Base-by-base conservation (phyloP, 1,140 invertebrate species). In the Leguminivora glycinivorella region DNA sequence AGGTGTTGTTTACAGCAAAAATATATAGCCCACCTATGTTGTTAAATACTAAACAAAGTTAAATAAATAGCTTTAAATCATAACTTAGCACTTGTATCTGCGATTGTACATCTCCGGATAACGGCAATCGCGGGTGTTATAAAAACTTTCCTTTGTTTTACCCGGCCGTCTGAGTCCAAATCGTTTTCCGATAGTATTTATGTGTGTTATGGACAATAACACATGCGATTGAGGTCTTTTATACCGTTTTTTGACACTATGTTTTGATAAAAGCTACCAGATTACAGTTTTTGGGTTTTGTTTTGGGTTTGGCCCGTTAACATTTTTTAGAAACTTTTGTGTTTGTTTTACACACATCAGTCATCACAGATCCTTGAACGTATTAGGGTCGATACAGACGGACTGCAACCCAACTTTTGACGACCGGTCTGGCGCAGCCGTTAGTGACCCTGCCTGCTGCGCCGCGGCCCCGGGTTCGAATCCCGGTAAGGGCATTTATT, bases 141-240 rank as follows among this genome's bases (percentile, higher is more conserved):
- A 86, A 83, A 87, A 87, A 85, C 73, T 85, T 85, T 84, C 82
- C 76, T 85, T 87, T 83, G 82, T 86, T 85, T 88, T 80, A 84
- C 75, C 77, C 75, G 56, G 76, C 75, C 77, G 81, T 81, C 82
- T 82, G 79, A 77, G 76, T 74, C 78, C 74, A 81, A 89, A 89
- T 89, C 81, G 87, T 89, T 89, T 89, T 87, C 87, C 87, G 75
- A 89, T 89, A 89, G 75, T 79, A 75, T 81, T 84, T 82, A 67
- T 83, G 81, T 82, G 76, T 81, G 79, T 83, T 83, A 84, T 83
- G 80, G 84, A 87, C 80, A 87, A 87, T 87, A 83, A 85, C 83
- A 83, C 74, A 83, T 76, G 79, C 68, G 25, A 63, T 74, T 70
- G 70, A 70, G 74, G n/a, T n/a, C n/a, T 31, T 63, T 63, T 63